Evolutionary conservation across 2,797 vertebrate species (phyloP), one percentile per base, ranked within the genome.

Genomic region (Eleutherodactylus coqui): DNA sequence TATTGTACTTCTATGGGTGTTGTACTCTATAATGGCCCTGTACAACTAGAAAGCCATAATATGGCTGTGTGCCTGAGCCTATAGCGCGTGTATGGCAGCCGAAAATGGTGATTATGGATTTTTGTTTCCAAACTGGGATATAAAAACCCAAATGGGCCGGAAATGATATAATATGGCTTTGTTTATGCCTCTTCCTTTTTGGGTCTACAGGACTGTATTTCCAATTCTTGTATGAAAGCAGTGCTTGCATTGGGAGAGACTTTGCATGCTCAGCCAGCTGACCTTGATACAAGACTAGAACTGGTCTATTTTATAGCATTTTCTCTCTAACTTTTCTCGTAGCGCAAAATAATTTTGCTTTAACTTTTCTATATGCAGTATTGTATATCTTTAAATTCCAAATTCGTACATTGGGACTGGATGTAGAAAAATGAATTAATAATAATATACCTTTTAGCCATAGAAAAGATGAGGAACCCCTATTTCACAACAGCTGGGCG

Each of bases 401-500:
- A 10, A 10, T 51, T 3, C 8, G 17, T 24, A 36, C 34, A 36
- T 24, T 16, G 5, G 38, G 29, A 17, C 62, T 24, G 24, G 27
- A 19, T 55, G 34, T 38, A 51, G 43, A 67, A 34, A 2, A 8
- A 7, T 4, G 43, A 24, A 36, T 55, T 10, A 45, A 10, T n/a
- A 3, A n/a, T 13, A 24, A 34, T 36, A 24, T 13, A 36, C 19
- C 43, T 21, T 49, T 32, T 21, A 80, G 58, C 5, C 27, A 19
- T 21, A 80, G 51, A 34, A 78, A 41, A 79, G 51, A 78, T 7
- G 86, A 85, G 29, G 85, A 88, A 88, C 90, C 90, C 90, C n/a
- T 90, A 67, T 91, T 91, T 92, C 88, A 88, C 91, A 93, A 90
- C 0, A 62, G 91, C 92, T 92, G 90, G 4, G 91, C 91, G 93